These are phyloP conservation scores for Myiopsitta monachus DNA, from an alignment of 2,113 vertebrate species.

Conservation along the genomic window DNA sequence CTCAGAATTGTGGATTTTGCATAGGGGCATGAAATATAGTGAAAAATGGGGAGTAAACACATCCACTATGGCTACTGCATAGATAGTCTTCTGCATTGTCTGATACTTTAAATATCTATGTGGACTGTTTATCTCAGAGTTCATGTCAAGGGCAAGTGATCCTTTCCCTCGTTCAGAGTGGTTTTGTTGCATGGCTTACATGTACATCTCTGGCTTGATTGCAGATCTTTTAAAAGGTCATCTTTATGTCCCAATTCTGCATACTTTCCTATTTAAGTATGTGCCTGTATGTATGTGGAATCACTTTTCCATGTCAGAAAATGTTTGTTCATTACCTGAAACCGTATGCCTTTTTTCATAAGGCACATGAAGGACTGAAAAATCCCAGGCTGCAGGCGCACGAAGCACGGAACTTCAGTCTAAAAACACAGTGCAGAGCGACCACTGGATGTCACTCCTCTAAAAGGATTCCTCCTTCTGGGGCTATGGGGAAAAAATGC, in stretches of 20 bases:
- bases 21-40: background rate
- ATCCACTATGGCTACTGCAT: background rate
- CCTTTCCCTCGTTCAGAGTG: background rate
- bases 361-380: background rate
- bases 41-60: background rate
- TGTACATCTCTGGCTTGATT: background rate
- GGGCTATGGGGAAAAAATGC: background rate
- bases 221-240: background rate
- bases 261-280: background rate
- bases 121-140: background rate
- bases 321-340: rapidly evolving
- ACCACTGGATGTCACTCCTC: background rate
- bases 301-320: background rate
- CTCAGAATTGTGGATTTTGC: background rate
- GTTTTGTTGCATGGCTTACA: background rate
- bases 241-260: background rate
- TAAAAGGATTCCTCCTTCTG: background rate
- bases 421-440: background rate
- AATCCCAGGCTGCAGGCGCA: background rate
- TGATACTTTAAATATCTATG: background rate
- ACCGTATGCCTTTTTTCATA: background rate
- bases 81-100: background rate
- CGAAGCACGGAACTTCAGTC: too few species aligned
- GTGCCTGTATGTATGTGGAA: background rate
- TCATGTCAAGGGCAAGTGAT: background rate